Evolutionary conservation across 2,797 vertebrate genomes (phyloP).

Genomic region (Poecilia gillii): DNA sequence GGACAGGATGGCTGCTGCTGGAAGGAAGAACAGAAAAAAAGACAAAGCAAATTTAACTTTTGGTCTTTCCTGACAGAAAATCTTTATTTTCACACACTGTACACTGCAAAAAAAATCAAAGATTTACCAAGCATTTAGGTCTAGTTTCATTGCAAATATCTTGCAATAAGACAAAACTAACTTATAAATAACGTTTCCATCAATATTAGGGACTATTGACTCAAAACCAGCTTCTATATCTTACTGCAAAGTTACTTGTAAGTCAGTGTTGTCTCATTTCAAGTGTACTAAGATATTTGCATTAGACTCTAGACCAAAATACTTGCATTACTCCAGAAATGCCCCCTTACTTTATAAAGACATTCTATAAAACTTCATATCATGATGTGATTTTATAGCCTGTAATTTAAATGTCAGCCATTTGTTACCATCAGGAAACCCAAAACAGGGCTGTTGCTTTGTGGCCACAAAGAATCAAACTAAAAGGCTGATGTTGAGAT

Average conservation of each 20-base stretch:
- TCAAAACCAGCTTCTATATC: no score
- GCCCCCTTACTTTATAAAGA: neutral
- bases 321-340: neutral
- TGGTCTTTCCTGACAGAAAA: neutral
- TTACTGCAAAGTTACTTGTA: no score
- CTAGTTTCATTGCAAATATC: no score
- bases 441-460: neutral
- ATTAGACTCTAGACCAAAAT: no score
- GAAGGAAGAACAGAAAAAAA: conserved; percentile 21
- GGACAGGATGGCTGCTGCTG: neutral
- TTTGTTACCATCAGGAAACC: neutral
- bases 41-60: conserved; percentile 4
- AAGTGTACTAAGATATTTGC: no score
- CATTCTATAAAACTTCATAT: neutral
- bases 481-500: neutral
- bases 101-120: no score
- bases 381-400: neutral
- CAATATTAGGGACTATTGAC: no score
- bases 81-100: neutral
- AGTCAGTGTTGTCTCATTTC: no score
- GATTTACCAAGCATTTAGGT: no score
- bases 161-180: no score
- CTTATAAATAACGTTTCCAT: no score
- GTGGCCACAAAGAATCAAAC: neutral
- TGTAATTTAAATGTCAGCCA: neutral